These are phyloP conservation scores for Acipenser ruthenus DNA, from an alignment of 2,797 vertebrate species.

Conservation along the genomic window DNA sequence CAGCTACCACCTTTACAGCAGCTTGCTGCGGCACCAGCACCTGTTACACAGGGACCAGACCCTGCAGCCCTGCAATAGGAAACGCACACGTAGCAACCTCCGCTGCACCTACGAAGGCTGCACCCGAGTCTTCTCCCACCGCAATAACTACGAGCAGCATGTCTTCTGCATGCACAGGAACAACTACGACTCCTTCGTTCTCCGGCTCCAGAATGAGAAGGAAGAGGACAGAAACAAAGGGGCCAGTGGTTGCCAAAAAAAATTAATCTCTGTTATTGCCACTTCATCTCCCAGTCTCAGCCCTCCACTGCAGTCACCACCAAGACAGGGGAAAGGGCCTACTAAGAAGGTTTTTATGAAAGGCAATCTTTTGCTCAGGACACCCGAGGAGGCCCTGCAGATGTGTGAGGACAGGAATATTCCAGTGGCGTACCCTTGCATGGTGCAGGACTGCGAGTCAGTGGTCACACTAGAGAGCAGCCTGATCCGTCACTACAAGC, in stretches of 20 bases:
- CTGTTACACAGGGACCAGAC: conserved; percentile 51
- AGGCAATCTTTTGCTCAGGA: conserved; percentile 50
- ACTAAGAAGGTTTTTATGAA: conserved; percentile 4
- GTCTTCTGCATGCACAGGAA: conserved; percentile 75
- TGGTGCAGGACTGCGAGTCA: conserved; percentile 85
- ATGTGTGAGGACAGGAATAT: conserved; percentile 85
- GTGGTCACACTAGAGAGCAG: conserved; percentile 79
- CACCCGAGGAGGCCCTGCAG: conserved; percentile 84
- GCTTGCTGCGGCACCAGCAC: conserved; percentile 75
- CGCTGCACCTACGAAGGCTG: conserved; percentile 84
- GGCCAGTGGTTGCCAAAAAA: conserved; percentile 65
- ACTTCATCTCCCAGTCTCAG: background rate
- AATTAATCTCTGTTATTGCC: conserved; percentile 56
- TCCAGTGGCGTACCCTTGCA: conserved; percentile 80
- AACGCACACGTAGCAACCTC: conserved; percentile 45
- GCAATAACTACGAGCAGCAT: conserved; percentile 75
- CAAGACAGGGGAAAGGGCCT: background rate
- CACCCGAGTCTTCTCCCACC: conserved; percentile 70
- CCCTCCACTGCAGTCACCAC: conserved; percentile 10
- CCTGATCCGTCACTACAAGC: conserved; percentile 82
- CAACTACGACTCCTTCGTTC: conserved; percentile 75
- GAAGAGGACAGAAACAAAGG: conserved; percentile 57
- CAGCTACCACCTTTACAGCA: conserved; percentile 82
- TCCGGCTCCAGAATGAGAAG: conserved; percentile 73
- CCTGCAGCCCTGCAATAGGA: conserved; percentile 23